Conservation (phyloP, 2,888 invertebrate genomes). For the Euplexia lucipara region DNA sequence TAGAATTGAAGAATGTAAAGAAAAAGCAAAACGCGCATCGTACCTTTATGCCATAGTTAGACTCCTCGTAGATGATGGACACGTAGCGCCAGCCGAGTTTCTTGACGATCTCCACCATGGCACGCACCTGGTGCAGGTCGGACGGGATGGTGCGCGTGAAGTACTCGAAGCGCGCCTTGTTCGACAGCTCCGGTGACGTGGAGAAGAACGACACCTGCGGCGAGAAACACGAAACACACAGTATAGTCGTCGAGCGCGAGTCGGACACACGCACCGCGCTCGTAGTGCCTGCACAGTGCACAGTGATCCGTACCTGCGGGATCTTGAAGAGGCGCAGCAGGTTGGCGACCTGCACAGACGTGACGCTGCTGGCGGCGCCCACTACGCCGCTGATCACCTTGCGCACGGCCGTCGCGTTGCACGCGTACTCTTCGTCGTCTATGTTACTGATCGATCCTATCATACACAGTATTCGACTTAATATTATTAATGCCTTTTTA, state of each 20-base stretch:
- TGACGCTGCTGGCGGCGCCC: slow-evolving; percentile 95
- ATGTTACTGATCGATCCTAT: slow-evolving; percentile 98
- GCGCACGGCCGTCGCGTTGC: slow-evolving; percentile 93
- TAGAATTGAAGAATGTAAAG: background rate
- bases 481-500: background rate
- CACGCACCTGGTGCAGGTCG: slow-evolving; percentile 98
- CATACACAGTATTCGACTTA: too few species aligned
- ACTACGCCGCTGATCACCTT: slow-evolving; percentile 88
- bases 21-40: slow-evolving; percentile 46
- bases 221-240: background rate
- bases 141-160: slow-evolving; percentile 98
- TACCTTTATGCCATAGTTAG: slow-evolving; percentile 98
- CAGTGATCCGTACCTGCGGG: slow-evolving; percentile 92
- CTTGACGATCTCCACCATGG: slow-evolving; percentile 98
- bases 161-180: slow-evolving; percentile 98
- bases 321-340: slow-evolving; percentile 96
- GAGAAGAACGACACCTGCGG: slow-evolving; percentile 98
- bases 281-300: too few species aligned
- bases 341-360: slow-evolving; percentile 98
- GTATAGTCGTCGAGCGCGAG: too few species aligned
- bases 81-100: slow-evolving; percentile 98
- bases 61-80: slow-evolving; percentile 98
- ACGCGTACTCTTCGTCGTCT: slow-evolving; percentile 96
- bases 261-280: too few species aligned
- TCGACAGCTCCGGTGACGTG: slow-evolving; percentile 97